Evolutionary conservation across 2,113 vertebrate species (phyloP).

Genomic region (Podarcis raffonei): DNA sequence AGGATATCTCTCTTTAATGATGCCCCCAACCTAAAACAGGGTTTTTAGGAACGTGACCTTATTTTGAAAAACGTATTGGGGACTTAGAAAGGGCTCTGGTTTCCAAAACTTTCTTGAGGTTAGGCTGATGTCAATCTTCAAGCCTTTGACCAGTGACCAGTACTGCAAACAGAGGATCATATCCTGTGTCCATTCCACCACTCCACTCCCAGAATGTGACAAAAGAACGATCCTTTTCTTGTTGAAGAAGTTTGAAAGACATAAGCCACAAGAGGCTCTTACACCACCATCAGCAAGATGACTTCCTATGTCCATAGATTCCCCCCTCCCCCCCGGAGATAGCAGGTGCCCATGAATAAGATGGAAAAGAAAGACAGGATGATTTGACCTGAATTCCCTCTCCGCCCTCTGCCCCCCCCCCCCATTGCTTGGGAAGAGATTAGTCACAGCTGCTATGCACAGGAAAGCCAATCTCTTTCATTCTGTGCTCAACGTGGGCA

Average conservation of each 20-base stretch:
- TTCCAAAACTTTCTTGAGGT: background rate
- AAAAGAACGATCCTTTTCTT: background rate
- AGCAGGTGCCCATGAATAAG: conserved; percentile 9
- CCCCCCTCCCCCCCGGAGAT: background rate
- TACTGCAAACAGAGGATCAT: background rate
- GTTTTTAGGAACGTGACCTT: background rate
- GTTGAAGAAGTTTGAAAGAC: background rate
- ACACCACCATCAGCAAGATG: background rate
- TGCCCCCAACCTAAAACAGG: background rate
- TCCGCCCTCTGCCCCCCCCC: background rate
- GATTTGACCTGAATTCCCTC: background rate
- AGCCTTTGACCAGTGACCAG: background rate
- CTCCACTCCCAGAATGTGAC: background rate
- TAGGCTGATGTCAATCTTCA: background rate
- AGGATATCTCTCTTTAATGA: background rate
- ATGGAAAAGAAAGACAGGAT: background rate
- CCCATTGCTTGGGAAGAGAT: background rate
- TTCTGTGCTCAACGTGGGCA: conserved; percentile 8
- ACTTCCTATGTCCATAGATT: background rate
- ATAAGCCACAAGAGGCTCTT: background rate
- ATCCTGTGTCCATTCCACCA: background rate
- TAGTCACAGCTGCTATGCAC: conserved; percentile 6
- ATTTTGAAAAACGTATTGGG: background rate
- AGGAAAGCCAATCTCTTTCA: conserved; percentile 22
- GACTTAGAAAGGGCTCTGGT: background rate